Percentiles rank a stretch among this genome's conserved stretches.
These are phyloP conservation scores for Callyntrura guangdongensis DNA, from an alignment of 2,888 invertebrate genomes.

Conservation along the genomic window DNA sequence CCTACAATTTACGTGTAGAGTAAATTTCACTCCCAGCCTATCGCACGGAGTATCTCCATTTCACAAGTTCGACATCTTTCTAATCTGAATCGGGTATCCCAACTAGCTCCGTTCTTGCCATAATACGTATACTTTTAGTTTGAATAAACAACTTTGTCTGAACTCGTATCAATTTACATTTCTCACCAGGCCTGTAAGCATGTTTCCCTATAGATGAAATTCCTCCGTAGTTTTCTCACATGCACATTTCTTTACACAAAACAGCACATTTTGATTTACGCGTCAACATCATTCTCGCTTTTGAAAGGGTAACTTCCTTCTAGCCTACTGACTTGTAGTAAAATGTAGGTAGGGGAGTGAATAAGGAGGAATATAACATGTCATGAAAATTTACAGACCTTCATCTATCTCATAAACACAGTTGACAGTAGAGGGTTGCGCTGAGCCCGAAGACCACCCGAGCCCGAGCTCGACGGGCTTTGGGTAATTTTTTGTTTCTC, in stretches of 20 bases:
- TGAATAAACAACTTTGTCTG: constrained; percentile 37
- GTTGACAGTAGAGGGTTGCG: not conserved
- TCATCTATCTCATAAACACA: constrained; percentile 43
- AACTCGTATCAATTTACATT: constrained; percentile 8
- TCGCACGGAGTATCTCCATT: constrained; percentile 4
- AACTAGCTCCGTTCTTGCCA: not conserved
- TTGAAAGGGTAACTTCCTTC: constrained; percentile 9
- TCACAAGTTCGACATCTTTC: not conserved
- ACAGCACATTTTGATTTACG: constrained; percentile 44
- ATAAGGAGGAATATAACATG: not conserved
- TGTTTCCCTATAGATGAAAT: constrained; percentile 6
- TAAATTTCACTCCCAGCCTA: too few relatives aligned
- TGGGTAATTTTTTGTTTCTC: too few relatives aligned
- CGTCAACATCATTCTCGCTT: not conserved
- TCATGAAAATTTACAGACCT: not conserved
- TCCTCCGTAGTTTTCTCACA: not conserved
- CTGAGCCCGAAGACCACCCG: too few relatives aligned
- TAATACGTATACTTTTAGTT: not conserved
- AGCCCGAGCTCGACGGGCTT: too few relatives aligned
- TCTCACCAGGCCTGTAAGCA: not conserved
- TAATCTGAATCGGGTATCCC: not conserved
- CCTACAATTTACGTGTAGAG: not conserved
- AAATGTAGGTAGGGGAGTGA: not conserved
- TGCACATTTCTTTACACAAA: not conserved
- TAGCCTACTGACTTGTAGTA: not conserved